A percentile compares a stretch with the other conserved stretches of the same genome.
These are phyloP conservation scores for Brevimyrus niger DNA, from an alignment of 2,113 vertebrate species.

Conservation along the genomic window DNA sequence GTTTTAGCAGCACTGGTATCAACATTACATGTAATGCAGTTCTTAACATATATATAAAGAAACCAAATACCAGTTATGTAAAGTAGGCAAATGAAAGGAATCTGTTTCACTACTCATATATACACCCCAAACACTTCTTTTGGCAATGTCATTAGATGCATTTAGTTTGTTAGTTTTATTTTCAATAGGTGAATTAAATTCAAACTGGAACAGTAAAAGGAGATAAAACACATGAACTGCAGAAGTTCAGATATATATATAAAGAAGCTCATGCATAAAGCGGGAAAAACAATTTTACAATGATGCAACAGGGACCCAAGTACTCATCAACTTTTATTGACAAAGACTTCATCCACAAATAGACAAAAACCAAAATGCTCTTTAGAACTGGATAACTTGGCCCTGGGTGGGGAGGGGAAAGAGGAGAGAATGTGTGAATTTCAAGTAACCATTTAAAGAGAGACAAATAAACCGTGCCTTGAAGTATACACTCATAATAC, in stretches of 20 bases:
- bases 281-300: neutral
- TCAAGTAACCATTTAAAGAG: neutral
- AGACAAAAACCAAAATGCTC: neutral
- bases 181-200: no score
- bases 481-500: neutral
- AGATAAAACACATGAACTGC: neutral
- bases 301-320: neutral
- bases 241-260: neutral
- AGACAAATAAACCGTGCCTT: neutral
- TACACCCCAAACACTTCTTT: neutral
- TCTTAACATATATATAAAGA: neutral
- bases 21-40: no score
- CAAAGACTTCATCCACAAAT: neutral
- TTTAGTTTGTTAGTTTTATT: no score
- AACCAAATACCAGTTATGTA: neutral
- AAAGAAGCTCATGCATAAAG: neutral
- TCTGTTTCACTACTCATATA: neutral
- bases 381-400: conserved; percentile 22
- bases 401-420: neutral
- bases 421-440: neutral
- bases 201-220: neutral
- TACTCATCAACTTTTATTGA: conserved; percentile 10
- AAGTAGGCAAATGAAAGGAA: neutral
- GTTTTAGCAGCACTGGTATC: neutral
- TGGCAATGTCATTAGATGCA: neutral